phyloP scores from a whole-genome alignment of 2,797 vertebrate species.

The Mionectes olivaceus region DNA sequence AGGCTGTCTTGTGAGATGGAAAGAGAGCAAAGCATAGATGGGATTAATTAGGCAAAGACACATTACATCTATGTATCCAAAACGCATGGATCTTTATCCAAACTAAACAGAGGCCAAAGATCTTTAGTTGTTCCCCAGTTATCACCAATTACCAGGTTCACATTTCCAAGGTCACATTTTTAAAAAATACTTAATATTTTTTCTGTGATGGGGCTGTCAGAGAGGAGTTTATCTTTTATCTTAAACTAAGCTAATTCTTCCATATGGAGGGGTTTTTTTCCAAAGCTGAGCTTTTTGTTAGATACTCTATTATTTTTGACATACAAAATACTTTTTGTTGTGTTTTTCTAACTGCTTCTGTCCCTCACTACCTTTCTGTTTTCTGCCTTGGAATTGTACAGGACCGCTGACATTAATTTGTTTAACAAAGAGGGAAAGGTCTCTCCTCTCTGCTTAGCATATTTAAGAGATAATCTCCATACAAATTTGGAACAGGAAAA shows the following conservation, averaged over 20 bases:
- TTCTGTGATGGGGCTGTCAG: not conserved
- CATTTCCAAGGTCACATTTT: not conserved
- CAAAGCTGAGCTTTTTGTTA: not conserved
- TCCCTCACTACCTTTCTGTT: not conserved
- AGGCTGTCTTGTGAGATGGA: not conserved
- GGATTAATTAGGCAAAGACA: not conserved
- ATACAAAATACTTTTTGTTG: not conserved
- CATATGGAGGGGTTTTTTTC: not conserved
- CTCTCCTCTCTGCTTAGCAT: not conserved
- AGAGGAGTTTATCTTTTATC: not conserved
- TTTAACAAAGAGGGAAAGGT: not conserved
- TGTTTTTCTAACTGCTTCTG: not conserved
- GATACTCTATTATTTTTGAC: not conserved
- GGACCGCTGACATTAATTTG: not conserved
- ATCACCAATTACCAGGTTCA: not conserved
- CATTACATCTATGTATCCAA: not conserved
- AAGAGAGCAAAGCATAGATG: not conserved
- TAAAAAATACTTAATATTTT: not conserved
- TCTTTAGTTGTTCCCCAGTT: not conserved
- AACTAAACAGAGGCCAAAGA: not conserved
- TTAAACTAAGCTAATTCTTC: not conserved
- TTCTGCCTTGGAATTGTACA: not conserved
- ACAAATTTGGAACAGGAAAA: not conserved
- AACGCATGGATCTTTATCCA: rapidly evolving
- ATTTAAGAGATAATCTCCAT: not conserved